A percentile compares a stretch with the other conserved stretches of the same genome.
Conservation (phyloP, 2,797 vertebrate species). For the Mus caroli region DNA sequence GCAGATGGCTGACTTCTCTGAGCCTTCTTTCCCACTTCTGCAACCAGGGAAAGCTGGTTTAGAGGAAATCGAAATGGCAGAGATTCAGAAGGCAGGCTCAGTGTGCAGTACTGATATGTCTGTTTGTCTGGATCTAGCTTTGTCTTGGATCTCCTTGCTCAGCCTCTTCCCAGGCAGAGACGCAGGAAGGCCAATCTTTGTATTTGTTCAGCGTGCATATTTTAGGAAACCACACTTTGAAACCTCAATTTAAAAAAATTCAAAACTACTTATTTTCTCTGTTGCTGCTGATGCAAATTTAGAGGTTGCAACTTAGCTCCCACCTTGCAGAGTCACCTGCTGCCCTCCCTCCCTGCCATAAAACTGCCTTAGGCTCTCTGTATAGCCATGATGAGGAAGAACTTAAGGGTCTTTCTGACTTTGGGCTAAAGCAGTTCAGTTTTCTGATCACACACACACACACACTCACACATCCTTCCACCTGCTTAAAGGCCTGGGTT, state of each 20-base stretch:
- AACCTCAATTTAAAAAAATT: background rate
- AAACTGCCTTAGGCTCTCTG: background rate
- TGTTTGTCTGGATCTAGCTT: background rate
- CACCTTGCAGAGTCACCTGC: background rate
- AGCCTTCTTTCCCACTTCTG: background rate
- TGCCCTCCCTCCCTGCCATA: background rate
- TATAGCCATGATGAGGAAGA: background rate
- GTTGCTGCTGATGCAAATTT: constrained; percentile 42
- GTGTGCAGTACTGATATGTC: background rate
- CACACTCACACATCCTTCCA: too few relatives aligned
- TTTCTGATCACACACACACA: constrained; percentile 39
- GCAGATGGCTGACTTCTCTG: background rate
- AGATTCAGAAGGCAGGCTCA: background rate
- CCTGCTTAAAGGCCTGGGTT: background rate
- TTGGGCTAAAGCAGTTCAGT: constrained; percentile 17
- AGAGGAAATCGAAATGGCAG: background rate
- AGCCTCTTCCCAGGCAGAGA: background rate
- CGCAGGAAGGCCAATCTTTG: constrained; percentile 26
- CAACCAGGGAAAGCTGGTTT: background rate
- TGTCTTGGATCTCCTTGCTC: background rate
- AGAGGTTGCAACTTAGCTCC: background rate
- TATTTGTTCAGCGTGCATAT: background rate
- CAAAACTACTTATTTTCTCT: background rate
- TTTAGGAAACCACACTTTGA: background rate
- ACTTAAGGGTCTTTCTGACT: background rate